Evolutionary conservation across 2,888 invertebrate genomes (phyloP), one percentile per base, ranked within the genome.

Genomic region (Dexiosoma caninum): DNA sequence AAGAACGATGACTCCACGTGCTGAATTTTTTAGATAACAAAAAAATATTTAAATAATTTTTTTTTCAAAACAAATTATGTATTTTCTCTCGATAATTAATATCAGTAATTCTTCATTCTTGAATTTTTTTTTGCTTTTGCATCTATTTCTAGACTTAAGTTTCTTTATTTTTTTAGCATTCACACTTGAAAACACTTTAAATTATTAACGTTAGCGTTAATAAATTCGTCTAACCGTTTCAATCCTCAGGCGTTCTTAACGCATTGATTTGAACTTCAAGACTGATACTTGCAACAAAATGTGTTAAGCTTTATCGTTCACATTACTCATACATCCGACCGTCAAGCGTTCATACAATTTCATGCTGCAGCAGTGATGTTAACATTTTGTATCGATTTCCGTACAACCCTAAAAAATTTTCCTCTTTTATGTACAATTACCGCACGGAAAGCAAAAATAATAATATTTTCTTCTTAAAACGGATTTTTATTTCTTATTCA

Each of bases 201-300:
- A 35, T 27, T 5, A 49, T n/a, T 23, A 67, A 16, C 53, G 40
- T 30, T 42, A 16, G 6, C 67, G 19, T 19, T 8, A 16, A 8
- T 16, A 23, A 35, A 16, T 16, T 32, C 1, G 19, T 57, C 46
- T 69, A 44, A 12, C 70, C 59, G 70, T 49, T 46, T 35, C 16
- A 44, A 19, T 30, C 9, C 9, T 21, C 42, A 19, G 19, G 30
- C 57, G 51, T 59, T 46, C 37, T 44, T 37, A 67, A 10, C 62
- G 37, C 71, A 27, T 37, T 37, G 70, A 64, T 49, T 49, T 46
- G 14, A 40, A 46, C 62, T 71, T 64, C 32, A 64, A 70, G 37
- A 71, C 75, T 75, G 67, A 64, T 19, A 49, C 37, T 21, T 71
- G 64, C 40, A 35, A 19, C 19, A 71, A 49, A 10, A 30, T 49